Percentiles rank a stretch among this genome's conserved stretches.
phyloP scores from a whole-genome alignment of 1,140 invertebrate species.

The Mercenaria mercenaria region DNA sequence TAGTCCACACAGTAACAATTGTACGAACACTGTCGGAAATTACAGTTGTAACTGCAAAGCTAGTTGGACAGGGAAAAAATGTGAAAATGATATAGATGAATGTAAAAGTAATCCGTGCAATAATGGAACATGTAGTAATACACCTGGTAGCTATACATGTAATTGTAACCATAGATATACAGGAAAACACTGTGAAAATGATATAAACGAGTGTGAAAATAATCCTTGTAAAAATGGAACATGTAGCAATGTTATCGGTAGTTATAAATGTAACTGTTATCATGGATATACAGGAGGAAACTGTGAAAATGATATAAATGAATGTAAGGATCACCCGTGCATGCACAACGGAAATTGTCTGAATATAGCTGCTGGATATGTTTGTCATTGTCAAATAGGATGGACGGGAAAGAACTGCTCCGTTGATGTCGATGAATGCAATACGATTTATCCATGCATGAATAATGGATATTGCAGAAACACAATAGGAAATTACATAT shows the following conservation, averaged over 20 bases:
- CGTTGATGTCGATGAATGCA: not conserved
- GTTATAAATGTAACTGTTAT: conserved; percentile 60
- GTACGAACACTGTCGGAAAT: no score
- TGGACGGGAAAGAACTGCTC: not conserved
- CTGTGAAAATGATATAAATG: conserved; percentile 58
- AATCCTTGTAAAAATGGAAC: not conserved
- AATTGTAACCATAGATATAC: conserved; percentile 27
- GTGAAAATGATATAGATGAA: conserved; percentile 26
- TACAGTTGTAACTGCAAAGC: no score
- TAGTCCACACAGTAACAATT: no score
- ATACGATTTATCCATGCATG: not conserved
- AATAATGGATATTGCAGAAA: not conserved
- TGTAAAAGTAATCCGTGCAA: conserved; percentile 55
- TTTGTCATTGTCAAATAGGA: not conserved
- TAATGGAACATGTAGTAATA: conserved; percentile 55
- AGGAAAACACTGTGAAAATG: conserved; percentile 22
- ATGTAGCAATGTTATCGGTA: conserved; percentile 58
- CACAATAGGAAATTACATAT: not conserved
- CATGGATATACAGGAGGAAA: conserved; percentile 40
- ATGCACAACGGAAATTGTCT: not conserved
- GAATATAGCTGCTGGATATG: not conserved
- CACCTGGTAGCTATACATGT: conserved; percentile 56
- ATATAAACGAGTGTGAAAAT: conserved; percentile 60
- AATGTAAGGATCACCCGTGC: conserved; percentile 54
- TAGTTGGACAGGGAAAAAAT: not conserved